phyloP scores from a whole-genome alignment of 1,140 invertebrate genomes.

The Formica selysi region DNA sequence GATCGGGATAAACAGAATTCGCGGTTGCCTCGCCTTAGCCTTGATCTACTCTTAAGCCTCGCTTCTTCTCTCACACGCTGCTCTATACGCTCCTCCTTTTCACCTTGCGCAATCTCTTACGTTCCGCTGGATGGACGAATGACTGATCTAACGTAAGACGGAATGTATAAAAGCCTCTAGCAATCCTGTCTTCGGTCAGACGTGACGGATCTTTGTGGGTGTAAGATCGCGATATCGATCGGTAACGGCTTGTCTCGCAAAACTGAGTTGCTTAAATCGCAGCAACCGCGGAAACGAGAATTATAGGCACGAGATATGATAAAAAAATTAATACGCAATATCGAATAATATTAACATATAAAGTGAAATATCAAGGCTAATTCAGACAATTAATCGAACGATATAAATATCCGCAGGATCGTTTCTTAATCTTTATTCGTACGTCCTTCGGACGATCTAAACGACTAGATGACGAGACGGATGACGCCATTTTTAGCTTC shows the following conservation, averaged over 20 bases:
- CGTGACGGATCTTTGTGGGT: constrained; percentile 28
- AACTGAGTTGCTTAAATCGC: neutral
- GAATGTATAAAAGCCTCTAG: constrained; percentile 48
- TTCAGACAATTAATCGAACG: neutral
- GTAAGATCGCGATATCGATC: constrained; percentile 28
- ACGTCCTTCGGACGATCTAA: neutral
- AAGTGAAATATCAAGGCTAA: neutral
- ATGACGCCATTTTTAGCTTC: neutral
- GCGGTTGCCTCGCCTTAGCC: constrained; percentile 74
- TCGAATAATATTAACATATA: neutral
- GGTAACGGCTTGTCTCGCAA: neutral
- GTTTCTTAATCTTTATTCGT: neutral
- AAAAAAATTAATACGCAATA: neutral
- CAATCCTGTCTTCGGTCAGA: constrained; percentile 27
- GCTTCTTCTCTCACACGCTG: constrained; percentile 41
- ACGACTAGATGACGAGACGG: neutral
- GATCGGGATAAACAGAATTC: constrained; percentile 41
- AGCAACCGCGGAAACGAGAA: constrained; percentile 12
- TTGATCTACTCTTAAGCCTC: constrained; percentile 80
- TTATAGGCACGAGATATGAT: neutral
- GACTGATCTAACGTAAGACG: constrained; percentile 29
- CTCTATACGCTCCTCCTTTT: constrained; percentile 28
- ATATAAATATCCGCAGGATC: neutral
- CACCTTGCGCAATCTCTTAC: constrained; percentile 41
- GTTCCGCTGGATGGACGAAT: constrained; percentile 40